A percentile compares a stretch with the other conserved stretches of the same genome.
phyloP scores from a whole-genome alignment of 2,113 vertebrate genomes.

The Bubo blakistoni region DNA sequence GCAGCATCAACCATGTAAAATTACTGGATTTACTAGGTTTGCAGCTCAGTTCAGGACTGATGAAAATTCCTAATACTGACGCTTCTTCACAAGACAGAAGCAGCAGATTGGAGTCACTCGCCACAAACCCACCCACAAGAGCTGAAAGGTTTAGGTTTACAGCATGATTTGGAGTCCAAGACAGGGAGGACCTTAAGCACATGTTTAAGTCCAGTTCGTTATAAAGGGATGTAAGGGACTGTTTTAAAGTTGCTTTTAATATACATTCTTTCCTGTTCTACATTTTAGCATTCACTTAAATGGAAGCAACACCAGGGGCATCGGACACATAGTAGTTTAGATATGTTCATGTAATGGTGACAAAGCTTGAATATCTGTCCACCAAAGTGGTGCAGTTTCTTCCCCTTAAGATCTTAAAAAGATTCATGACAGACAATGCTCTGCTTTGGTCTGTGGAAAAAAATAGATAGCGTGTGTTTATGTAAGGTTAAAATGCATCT shows the following conservation, averaged over 20 bases:
- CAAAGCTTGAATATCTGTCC: neutral
- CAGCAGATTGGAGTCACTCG: rapidly evolving
- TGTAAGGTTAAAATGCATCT: neutral
- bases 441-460: neutral
- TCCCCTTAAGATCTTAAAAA: neutral
- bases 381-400: neutral
- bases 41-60: neutral
- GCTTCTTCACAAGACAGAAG: neutral
- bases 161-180: neutral
- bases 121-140: neutral
- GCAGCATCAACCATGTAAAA: neutral
- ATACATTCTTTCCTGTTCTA: neutral
- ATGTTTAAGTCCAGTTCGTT: neutral
- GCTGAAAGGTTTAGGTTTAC: neutral
- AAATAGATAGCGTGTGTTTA: neutral
- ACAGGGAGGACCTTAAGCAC: neutral
- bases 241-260: neutral
- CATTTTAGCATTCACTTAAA: neutral
- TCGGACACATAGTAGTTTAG: neutral
- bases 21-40: neutral
- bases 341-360: neutral
- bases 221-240: neutral
- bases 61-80: neutral
- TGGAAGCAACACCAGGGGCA: neutral
- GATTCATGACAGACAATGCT: neutral